These are phyloP conservation scores for Cheiracanthium punctorium DNA, from an alignment of 2,888 invertebrate species.

Conservation along the genomic window DNA sequence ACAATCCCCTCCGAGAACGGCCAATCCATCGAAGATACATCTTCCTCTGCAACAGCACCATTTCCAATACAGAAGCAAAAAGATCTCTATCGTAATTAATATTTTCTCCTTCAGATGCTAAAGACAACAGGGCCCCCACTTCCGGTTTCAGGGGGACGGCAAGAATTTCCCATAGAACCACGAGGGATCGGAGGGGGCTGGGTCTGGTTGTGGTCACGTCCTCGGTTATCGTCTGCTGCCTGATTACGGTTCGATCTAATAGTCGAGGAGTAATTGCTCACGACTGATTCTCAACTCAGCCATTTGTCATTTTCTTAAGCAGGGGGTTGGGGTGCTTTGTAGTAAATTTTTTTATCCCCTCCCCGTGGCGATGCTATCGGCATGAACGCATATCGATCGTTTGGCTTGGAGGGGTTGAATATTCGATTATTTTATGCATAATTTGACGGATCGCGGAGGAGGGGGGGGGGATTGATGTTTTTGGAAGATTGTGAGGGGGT, in stretches of 20 bases:
- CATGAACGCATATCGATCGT: too few relatives aligned
- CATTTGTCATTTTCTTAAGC: not conserved
- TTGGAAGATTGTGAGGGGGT: too few relatives aligned
- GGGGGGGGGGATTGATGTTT: too few relatives aligned
- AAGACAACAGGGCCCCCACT: not conserved
- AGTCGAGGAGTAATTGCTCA: not conserved
- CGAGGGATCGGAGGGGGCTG: not conserved
- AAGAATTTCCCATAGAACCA: not conserved
- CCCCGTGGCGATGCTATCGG: too few relatives aligned
- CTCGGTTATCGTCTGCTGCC: not conserved
- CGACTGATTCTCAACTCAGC: not conserved
- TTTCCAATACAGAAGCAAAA: not conserved
- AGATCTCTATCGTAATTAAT: not conserved
- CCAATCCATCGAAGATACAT: not conserved
- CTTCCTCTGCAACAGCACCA: not conserved
- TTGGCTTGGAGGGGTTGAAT: too few relatives aligned
- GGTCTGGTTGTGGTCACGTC: too few relatives aligned
- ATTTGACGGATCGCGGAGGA: too few relatives aligned
- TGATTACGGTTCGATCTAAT: slow-evolving; percentile 2
- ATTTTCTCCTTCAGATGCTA: too few relatives aligned
- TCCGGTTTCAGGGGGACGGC: not conserved
- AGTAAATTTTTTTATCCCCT: too few relatives aligned
- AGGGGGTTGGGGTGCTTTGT: not conserved
- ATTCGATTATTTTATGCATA: too few relatives aligned
- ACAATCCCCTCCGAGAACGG: not conserved